Percentiles rank a stretch among this genome's conserved stretches.
These are phyloP conservation scores for Conistra vaccinii DNA, from an alignment of 2,888 invertebrate species.

Conservation along the genomic window DNA sequence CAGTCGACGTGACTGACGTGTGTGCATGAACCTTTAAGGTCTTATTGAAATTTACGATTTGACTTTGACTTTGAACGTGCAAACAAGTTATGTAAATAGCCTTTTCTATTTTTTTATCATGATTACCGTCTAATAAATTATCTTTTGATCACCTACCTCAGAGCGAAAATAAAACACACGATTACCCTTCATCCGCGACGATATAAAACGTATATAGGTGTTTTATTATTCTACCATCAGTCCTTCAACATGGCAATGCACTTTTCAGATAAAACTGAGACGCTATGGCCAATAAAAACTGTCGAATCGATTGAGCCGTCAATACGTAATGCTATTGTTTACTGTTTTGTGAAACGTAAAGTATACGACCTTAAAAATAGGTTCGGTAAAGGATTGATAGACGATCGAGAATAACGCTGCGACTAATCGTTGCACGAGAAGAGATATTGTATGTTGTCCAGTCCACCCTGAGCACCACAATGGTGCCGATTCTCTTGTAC, in stretches of 20 bases:
- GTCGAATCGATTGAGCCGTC: constrained; percentile 78
- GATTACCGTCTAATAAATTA: not conserved
- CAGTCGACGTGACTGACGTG: no score
- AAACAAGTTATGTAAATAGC: no score
- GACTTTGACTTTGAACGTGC: no score
- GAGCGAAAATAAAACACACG: constrained; percentile 51
- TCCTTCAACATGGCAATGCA: constrained; percentile 83
- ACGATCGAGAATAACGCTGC: constrained; percentile 21
- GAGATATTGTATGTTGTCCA: no score
- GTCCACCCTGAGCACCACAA: no score
- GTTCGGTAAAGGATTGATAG: constrained; percentile 35
- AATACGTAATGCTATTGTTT: constrained; percentile 67
- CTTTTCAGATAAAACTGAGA: constrained; percentile 79
- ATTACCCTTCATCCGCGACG: constrained; percentile 59
- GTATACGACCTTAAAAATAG: constrained; percentile 63
- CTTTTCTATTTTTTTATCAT: not conserved
- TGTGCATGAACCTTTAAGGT: no score
- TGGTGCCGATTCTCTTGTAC: no score
- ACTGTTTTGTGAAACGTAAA: constrained; percentile 65
- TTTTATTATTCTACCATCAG: constrained; percentile 83
- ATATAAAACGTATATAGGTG: constrained; percentile 80
- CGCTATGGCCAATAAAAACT: constrained; percentile 79
- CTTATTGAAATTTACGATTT: no score
- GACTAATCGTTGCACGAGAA: constrained; percentile 19
- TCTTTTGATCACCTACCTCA: constrained; percentile 13